A percentile compares a stretch with the other conserved stretches of the same genome.
Evolutionary conservation across 2,797 vertebrate species (phyloP).

Genomic region (Lepus oiostolus): DNA sequence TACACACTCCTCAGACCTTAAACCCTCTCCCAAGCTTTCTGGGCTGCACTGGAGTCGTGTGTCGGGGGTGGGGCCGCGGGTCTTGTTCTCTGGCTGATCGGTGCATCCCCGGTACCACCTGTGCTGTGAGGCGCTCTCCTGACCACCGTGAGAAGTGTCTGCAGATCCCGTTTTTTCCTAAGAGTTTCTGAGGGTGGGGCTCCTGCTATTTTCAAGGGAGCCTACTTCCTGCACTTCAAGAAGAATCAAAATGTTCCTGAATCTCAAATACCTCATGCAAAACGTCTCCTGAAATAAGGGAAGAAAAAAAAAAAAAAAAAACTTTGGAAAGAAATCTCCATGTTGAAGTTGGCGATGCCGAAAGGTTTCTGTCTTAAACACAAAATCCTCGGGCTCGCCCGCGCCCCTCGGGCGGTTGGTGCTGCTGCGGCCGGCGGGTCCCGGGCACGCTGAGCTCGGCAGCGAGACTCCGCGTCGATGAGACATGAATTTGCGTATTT

Average conservation of each 20-base stretch:
- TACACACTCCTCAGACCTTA: constrained; percentile 50
- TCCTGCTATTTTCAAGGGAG: constrained; percentile 82
- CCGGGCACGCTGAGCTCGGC: constrained; percentile 80
- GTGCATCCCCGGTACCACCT: constrained; percentile 87
- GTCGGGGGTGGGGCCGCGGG: background rate
- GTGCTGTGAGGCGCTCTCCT: constrained; percentile 80
- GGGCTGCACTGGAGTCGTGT: constrained; percentile 78
- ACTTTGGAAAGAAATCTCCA: constrained; percentile 73
- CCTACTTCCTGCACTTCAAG: constrained; percentile 88
- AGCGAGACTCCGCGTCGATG: constrained; percentile 72
- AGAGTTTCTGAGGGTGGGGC: constrained; percentile 86
- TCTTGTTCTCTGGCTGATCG: constrained; percentile 68
- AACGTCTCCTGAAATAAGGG: constrained; percentile 89
- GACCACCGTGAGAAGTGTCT: constrained; percentile 83
- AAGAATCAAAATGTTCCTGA: constrained; percentile 91
- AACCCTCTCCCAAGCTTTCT: constrained; percentile 57
- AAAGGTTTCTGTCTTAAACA: constrained; percentile 80
- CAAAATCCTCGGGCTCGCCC: constrained; percentile 35
- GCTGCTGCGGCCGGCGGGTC: constrained; percentile 42
- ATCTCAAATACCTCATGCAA: constrained; percentile 91
- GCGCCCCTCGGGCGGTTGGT: constrained; percentile 81
- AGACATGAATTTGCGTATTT: constrained; percentile 80
- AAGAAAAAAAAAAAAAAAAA: constrained; percentile 39
- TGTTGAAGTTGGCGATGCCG: constrained; percentile 71
- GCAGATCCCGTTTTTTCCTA: constrained; percentile 87